Evolutionary conservation across 2,797 vertebrate genomes (phyloP).

Genomic region (Gallinago solitaria): DNA sequence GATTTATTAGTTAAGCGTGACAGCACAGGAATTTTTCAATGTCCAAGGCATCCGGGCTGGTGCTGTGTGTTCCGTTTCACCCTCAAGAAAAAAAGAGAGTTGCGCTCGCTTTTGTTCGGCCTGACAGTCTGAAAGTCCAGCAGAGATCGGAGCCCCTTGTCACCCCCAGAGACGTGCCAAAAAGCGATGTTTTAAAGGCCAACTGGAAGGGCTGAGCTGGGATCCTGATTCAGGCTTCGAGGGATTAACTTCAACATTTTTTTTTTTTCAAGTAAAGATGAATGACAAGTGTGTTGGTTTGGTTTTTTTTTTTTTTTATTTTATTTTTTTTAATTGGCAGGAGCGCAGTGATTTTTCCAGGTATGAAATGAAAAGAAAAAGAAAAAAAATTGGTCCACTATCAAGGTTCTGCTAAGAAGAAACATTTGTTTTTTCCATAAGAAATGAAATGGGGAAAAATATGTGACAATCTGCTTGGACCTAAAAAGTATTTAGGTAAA

Average conservation of each 20-base stretch:
- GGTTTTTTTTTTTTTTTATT: too few relatives aligned
- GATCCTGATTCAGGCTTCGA: not conserved
- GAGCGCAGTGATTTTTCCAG: not conserved
- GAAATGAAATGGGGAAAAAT: not conserved
- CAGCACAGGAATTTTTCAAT: slow-evolving; percentile 59
- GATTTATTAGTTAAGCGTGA: slow-evolving; percentile 48
- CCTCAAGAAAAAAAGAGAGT: not conserved
- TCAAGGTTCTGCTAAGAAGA: not conserved
- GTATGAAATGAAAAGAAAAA: not conserved
- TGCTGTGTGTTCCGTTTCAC: slow-evolving; percentile 3
- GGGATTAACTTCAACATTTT: not conserved
- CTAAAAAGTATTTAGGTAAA: not conserved
- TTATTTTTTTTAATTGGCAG: too few relatives aligned
- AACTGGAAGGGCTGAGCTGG: not conserved
- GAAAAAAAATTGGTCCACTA: not conserved
- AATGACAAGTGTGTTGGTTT: not conserved
- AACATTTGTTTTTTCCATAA: not conserved
- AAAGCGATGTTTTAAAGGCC: not conserved
- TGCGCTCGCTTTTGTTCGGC: not conserved
- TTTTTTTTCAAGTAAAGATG: not conserved
- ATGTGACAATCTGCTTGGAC: not conserved
- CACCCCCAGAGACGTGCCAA: not conserved
- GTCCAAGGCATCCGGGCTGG: not conserved
- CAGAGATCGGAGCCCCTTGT: not conserved
- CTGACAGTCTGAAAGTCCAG: not conserved